These are phyloP conservation scores for Pterocles orientalis DNA, from an alignment of 2,113 vertebrate species.

Conservation along the genomic window DNA sequence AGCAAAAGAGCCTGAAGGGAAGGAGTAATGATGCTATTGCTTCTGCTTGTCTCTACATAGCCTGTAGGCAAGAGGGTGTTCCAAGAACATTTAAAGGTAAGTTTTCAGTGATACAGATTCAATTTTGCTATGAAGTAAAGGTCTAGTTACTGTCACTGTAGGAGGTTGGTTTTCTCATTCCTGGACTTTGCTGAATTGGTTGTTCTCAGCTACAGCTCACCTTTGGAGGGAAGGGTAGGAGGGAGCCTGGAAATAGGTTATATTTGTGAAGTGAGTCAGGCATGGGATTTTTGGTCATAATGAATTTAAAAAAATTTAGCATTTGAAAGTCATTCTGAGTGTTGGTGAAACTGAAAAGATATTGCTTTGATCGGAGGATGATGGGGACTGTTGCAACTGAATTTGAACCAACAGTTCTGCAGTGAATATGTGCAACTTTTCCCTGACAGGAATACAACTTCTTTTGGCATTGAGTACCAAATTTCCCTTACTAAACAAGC, in stretches of 20 bases:
- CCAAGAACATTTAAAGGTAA: constrained; percentile 98
- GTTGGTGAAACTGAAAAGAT: background rate
- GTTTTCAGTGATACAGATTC: background rate
- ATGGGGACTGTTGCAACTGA: background rate
- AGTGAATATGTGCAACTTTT: background rate
- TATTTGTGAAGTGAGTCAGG: background rate
- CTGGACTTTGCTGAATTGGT: background rate
- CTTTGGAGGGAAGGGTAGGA: background rate
- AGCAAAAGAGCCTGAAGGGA: constrained; percentile 98
- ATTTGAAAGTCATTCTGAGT: background rate
- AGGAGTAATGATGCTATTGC: constrained; percentile 98
- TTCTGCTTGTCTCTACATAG: constrained; percentile 98
- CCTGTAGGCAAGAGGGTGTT: constrained; percentile 97
- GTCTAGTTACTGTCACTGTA: background rate
- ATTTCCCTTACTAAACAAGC: background rate
- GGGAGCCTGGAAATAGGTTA: background rate
- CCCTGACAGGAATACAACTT: background rate
- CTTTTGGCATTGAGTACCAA: background rate
- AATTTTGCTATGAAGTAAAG: background rate
- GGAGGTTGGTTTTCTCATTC: background rate
- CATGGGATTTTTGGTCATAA: background rate
- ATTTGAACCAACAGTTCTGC: background rate
- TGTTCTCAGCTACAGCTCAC: background rate
- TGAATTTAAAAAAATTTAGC: background rate
- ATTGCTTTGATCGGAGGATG: background rate